Base-by-base conservation (phyloP, 2,797 vertebrate genomes). In the Cossypha niveicapilla region DNA sequence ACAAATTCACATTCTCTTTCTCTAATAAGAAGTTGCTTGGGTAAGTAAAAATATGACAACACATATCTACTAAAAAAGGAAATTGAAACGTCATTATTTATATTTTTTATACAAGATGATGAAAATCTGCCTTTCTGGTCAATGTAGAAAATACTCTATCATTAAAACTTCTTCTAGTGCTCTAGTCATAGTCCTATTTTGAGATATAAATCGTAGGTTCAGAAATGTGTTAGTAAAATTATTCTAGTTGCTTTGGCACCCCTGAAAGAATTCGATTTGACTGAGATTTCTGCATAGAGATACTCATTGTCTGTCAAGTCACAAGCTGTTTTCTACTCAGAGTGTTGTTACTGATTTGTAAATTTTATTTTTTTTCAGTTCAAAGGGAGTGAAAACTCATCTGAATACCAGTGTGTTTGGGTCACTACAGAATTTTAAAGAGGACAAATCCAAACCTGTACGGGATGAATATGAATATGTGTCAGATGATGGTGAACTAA, bases 381-480 rank as follows among this genome's bases (percentile, higher is more conserved):
- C 99, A 95, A 99, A 99, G 97, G 98, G 97, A 79, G 97, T 99
- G 81, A 99, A 99, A 98, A 97, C 99, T 62, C 99, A 98, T 86
- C 97, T 98, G 86, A 99, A 98, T 93, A 98, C 99, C 8, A 98
- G 98, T 79, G 98, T 99, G 95, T 99, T 99, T 83, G 98, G 99
- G 96, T 98, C 99, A 62, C 98, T 99, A 97, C 99, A 99, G 98
- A 99, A 99, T 97, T 98, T 99, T 80, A 99, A 99, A 96, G 99
- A 99, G 95, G 99, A 99, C 97, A 99, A 99, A 97, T 94, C 97
- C 91, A 99, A 99, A 97, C 98, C 98, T 3, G 98, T 99, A 84
- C 98, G 98, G 83, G 99, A 99, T 35, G 99, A 99, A 94, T 99
- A 99, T 4, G 99, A 99, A 86, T 99, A 99, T 2, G 99, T 99